phyloP scores from a whole-genome alignment of 2,888 invertebrate genomes.

The Diarsia rubi region DNA sequence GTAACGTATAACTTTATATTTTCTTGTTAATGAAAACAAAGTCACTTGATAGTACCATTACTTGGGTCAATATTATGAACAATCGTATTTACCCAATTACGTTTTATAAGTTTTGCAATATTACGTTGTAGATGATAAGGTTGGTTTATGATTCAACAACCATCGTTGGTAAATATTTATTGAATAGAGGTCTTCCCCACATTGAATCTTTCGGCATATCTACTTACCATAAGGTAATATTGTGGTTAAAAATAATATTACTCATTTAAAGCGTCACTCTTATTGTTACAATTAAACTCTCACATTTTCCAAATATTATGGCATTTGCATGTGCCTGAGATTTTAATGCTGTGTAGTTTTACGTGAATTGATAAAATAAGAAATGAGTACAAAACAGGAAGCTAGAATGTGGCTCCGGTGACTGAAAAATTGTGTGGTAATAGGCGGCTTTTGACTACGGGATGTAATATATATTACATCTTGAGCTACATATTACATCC shows the following conservation, averaged over 20 bases:
- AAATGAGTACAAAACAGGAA: no score
- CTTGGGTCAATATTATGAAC: constrained; percentile 54
- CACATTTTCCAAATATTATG: no score
- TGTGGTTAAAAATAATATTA: neutral
- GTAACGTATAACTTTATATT: constrained; percentile 29
- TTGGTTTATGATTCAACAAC: constrained; percentile 40
- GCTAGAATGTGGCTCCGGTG: no score
- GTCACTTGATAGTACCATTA: constrained; percentile 50
- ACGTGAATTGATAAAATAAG: no score
- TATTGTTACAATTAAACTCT: neutral
- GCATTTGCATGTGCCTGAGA: no score
- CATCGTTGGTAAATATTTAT: constrained; percentile 20
- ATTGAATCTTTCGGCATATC: neutral
- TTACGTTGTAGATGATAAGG: constrained; percentile 3
- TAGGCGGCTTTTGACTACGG: no score
- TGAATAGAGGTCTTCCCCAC: constrained; percentile 36
- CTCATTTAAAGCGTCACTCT: neutral
- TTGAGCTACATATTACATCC: no score
- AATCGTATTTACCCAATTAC: constrained; percentile 52
- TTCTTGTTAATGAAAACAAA: constrained; percentile 61
- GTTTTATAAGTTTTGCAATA: constrained; percentile 21
- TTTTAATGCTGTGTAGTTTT: no score
- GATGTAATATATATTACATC: no score
- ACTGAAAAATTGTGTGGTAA: no score
- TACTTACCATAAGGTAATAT: neutral